Evolutionary conservation across 2,888 invertebrate species (phyloP), one percentile per base, ranked within the genome.

Genomic region (Aphrophora alni): DNA sequence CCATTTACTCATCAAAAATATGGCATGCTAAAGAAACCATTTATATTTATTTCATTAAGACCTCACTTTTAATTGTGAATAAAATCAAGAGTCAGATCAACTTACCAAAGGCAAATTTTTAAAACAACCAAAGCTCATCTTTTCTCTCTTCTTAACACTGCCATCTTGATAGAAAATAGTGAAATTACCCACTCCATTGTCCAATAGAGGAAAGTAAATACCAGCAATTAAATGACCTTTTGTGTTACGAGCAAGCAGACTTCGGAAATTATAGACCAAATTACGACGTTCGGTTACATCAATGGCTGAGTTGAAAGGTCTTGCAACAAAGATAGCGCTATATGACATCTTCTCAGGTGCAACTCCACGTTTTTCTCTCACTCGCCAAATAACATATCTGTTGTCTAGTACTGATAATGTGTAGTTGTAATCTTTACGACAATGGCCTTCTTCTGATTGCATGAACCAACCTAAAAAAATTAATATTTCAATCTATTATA

Each of bases 221-320:
- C 97, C 97, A 75, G 97, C 96, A 44, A 92, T 90, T 7, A 97
- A 91, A 85, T 94, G 93, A 75, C 97, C 97, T 86, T 96, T 96
- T 84, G 93, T 93, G 88, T 96, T 95, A 77, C 97, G 92, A 5
- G 95, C 92, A 77, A 97, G 89, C 75, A 97, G 90, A 87, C 95
- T 95, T 87, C 95, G 88, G 87, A 94, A 93, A 86, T 95, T 94
- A 90, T 97, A 97, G 26, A 95, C 94, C 86, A 97, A 89, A 88
- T 97, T 97, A 85, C 97, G 92, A 86, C 97, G 93, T 87, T 97
- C 97, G 0, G 97, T 96, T 33, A 97, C 95, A 87, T 93, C 94
- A 77, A 97, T 92, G 73, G 95, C 95, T 77, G 94, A 93, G 84
- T 94, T 89, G 87, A 95, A 97, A 5, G 95, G 93, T 87, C 92